Evolutionary conservation across 2,888 invertebrate species (phyloP), one percentile per base, ranked within the genome.

Genomic region (Pocota personata): DNA sequence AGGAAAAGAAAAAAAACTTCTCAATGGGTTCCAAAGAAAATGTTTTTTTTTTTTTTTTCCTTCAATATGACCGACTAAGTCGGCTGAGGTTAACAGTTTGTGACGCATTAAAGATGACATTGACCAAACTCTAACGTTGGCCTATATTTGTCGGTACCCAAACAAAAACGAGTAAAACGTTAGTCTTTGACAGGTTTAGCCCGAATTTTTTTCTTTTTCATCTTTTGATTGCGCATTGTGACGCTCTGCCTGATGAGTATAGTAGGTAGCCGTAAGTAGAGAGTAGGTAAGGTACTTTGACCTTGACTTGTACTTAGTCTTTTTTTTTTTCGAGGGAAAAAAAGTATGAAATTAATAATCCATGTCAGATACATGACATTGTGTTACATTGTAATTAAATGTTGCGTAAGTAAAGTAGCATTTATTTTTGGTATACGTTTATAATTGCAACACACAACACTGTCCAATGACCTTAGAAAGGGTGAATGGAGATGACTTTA

Each of bases 41-140:
- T 24, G 24, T 24, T n/a, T 32, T 52, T 5, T 14, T n/a, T 37
- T 52, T 40, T 12, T 19, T 40, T 12, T 19, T 50, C 35, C 16
- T 16, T 12, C 12, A 32, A 46, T 58, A 12, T 69, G 43, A 69
- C 67, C 83, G 21, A 83, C 50, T 50, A 62, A 66, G 35, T 62
- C 16, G 32, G 3, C 57, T 57, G 16, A 57, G 69, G 57, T 79
- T 83, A 69, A 80, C 48, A 37, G 52, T 48, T 64, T 73, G 55
- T 57, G 52, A 55, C 50, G 52, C 55, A 21, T 21, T 43, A 10
- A 58, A 57, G 35, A 75, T 80, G 79, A 84, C 83, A 84, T 84
- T 84, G 83, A 80, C 67, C 69, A 52, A 19, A 37, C 58, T 27
- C 55, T 52, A 30, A 69, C 55, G 79, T 48, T 73, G 73, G 67